Base-by-base conservation (phyloP, 2,797 vertebrate species). In the Antrozous pallidus region DNA sequence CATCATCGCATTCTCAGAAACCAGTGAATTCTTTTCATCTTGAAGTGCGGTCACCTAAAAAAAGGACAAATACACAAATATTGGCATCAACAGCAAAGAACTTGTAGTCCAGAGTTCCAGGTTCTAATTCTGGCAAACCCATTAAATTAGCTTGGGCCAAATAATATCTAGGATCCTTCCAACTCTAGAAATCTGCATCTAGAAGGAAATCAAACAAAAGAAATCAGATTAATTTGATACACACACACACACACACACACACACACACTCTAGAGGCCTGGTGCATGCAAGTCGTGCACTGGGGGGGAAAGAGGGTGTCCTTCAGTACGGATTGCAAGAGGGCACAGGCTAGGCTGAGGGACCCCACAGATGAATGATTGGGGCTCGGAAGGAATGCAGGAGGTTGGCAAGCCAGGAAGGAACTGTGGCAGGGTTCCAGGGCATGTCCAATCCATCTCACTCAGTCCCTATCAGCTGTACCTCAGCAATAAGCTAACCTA, bases 1-100 rank as follows among this genome's bases (percentile, higher is more conserved):
- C 97, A 99, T 98, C 80, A 99, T 98, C 58, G 99, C 99, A 70
- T 99, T 99, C 98, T 99, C 99, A 75, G 99, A 99, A 95, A 99
- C 97, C 87, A 99, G 98, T 95, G 99, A 99, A 97, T 98, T 99
- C 94, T 99, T 99, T 96, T 99, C 99, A 89, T 99, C 99, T 93
- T 99, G 99, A 94, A 99, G 99, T 73, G 99, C 97, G 13, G 99
- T 98, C 97, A 99, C 99, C 99, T 99, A 97, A 69, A 56, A 71
- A 74, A 54, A 95, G 58, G 56, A 58, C 92, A 97, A 81, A 96
- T 89, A 97, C 45, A 95, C 51, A 74, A 47, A 61, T 13, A 40
- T 38, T 88, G 84, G 36, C 40, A 85, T n/a, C 26, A 74, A 69
- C 11, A 80, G 24, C 10, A 91, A 94, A 78, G 51, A 9, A 0